A percentile compares a stretch with the other conserved stretches of the same genome.
phyloP scores from a whole-genome alignment of 2,797 vertebrate species.

The Leptodactylus fallax region DNA sequence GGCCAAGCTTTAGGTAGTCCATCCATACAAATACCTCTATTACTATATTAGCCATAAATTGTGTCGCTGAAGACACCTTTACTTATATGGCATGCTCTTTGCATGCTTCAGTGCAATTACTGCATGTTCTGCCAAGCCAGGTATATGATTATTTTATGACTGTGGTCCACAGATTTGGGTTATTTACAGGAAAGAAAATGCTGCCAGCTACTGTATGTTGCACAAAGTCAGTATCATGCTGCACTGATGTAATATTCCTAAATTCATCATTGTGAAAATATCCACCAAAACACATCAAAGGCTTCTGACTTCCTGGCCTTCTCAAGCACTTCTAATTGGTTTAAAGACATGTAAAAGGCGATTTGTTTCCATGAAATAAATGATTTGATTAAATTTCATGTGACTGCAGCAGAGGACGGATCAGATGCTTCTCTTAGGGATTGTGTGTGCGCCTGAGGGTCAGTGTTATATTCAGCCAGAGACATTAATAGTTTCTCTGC shows the following conservation, averaged over 20 bases:
- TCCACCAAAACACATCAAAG: constrained; percentile 58
- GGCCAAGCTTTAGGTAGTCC: no score
- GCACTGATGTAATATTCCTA: constrained; percentile 25
- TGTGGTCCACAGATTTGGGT: neutral
- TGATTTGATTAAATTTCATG: constrained; percentile 62
- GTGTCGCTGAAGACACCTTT: neutral
- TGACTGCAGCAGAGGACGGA: constrained; percentile 56
- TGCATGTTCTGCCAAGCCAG: neutral
- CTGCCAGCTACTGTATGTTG: neutral
- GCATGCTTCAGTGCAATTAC: neutral
- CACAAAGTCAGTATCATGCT: constrained; percentile 31
- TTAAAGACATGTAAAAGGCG: constrained; percentile 63
- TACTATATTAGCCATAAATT: neutral
- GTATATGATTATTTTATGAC: neutral
- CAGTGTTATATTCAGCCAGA: constrained; percentile 59
- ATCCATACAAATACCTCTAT: neutral
- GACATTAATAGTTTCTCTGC: constrained; percentile 64
- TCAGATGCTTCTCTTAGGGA: constrained; percentile 58
- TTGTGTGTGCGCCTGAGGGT: constrained; percentile 58
- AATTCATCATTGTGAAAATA: constrained; percentile 42
- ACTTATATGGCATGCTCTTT: neutral
- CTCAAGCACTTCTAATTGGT: constrained; percentile 55
- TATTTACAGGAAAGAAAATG: neutral
- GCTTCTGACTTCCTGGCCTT: constrained; percentile 54
- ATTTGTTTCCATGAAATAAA: constrained; percentile 64